Evolutionary conservation across 2,888 invertebrate genomes (phyloP), one percentile per base, ranked within the genome.

Genomic region (Polia nebulosa): DNA sequence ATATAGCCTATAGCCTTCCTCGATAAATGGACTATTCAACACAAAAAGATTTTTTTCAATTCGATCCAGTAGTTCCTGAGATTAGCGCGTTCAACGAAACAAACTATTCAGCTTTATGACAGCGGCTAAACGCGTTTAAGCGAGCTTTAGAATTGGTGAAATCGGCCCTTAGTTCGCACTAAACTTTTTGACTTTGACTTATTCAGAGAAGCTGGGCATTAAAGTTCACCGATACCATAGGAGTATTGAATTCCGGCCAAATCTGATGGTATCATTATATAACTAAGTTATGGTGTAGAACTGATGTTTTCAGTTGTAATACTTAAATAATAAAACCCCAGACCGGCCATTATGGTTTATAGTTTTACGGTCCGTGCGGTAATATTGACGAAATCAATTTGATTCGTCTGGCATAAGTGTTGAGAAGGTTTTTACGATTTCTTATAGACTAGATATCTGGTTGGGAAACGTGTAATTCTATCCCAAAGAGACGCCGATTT

Each of bases 331-430:
- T 60, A 73, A 56, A 78, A 49, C 65, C 51, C 41, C 65, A 79
- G 72, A 71, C 76, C 60, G 67, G 55, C 51, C 32, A 73, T 72
- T 70, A 62, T 61, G 57, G 47, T 74, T 64, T 59, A 72, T 56
- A 74, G 55, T 55, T 74, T 70, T 76, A 79, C 57, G 67, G 45
- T 53, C 58, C 41, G 25, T 57, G 60, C 56, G 34, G 65, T 66
- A 73, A 72, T 63, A 63, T 69, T 72, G 52, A 55, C 59, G 55
- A 65, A 80, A 80, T 81, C 76, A 58, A 81, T 74, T 81, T 47
- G 79, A 70, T 72, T 70, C 79, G 74, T 71, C 62, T 72, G 49
- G 58, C 62, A 52, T 57, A 32, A 41, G 56, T 45, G 49, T 41
- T 32, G 20, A 45, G 51, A 34, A 45, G 49, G 59, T 52, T 53